Evolutionary conservation across 2,888 invertebrate genomes (phyloP).

Genomic region (Sylvicola fuscatus): DNA sequence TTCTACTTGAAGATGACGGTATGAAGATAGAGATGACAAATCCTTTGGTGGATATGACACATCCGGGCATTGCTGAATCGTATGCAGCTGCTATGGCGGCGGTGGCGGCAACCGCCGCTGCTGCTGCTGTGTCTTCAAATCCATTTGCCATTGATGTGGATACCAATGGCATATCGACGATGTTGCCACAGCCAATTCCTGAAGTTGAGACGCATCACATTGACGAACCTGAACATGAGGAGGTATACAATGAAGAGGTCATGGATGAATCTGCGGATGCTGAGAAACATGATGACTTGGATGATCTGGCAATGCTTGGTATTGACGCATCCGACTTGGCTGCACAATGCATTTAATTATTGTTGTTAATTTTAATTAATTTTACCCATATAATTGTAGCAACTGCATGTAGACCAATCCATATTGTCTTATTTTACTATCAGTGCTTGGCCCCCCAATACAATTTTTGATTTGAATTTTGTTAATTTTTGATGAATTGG

Average conservation of each 20-base stretch:
- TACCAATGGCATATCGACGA: neutral
- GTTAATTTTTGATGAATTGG: no score
- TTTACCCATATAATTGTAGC: neutral
- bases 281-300: slow-evolving; percentile 26
- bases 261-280: slow-evolving; percentile 26
- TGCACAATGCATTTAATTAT: slow-evolving; percentile 23
- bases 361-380: neutral
- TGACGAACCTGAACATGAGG: slow-evolving; percentile 7
- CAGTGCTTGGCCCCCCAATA: no score
- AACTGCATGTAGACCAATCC: no score
- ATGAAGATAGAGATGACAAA: no score
- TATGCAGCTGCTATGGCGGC: no score
- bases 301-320: slow-evolving; percentile 67
- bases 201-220: slow-evolving; percentile 14
- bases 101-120: no score
- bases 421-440: no score
- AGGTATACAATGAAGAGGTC: slow-evolving; percentile 9
- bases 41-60: no score
- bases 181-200: neutral
- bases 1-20: no score
- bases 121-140: neutral
- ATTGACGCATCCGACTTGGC: slow-evolving; percentile 58
- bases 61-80: no score
- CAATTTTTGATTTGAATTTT: no score
- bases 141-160: neutral